These are phyloP conservation scores for Drosophila bifasciata DNA, from an alignment of 1,140 invertebrate species.

Conservation along the genomic window DNA sequence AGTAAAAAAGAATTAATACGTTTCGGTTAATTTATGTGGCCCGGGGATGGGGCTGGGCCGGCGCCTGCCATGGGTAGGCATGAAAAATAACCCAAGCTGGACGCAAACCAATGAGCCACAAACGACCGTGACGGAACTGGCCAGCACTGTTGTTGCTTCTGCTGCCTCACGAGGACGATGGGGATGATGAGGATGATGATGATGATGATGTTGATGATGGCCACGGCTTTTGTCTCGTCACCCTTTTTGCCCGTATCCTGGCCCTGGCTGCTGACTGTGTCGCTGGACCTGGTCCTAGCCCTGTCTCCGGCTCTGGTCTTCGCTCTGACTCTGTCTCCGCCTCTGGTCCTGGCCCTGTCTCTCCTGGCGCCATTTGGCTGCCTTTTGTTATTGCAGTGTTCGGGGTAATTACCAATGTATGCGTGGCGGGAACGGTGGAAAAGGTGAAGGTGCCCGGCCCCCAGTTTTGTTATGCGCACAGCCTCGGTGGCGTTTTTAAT, in stretches of 20 bases:
- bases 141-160: constrained; percentile 7
- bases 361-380: constrained; percentile 31
- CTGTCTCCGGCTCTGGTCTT: too few species aligned
- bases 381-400: constrained; percentile 50
- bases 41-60: neutral
- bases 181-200: constrained; percentile 27
- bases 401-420: constrained; percentile 59
- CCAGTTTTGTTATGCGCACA: constrained; percentile 46
- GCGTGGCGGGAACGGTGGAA: neutral
- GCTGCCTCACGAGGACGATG: constrained; percentile 8
- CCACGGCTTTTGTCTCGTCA: constrained; percentile 69
- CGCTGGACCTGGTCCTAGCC: constrained; percentile 21
- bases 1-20: constrained; percentile 79
- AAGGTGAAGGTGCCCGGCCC: constrained; percentile 4
- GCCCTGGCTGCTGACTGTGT: neutral
- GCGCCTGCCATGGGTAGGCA: constrained; percentile 17
- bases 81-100: constrained; percentile 70
- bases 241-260: constrained; percentile 50
- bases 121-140: constrained; percentile 69
- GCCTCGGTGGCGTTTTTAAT: constrained; percentile 56
- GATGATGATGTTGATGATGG: constrained; percentile 13
- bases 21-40: constrained; percentile 79
- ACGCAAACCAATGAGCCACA: constrained; percentile 74
- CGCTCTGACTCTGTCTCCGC: neutral
- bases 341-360: neutral